These are phyloP conservation scores for Pachymerium ferrugineum DNA, from an alignment of 2,888 invertebrate genomes.

Conservation along the genomic window DNA sequence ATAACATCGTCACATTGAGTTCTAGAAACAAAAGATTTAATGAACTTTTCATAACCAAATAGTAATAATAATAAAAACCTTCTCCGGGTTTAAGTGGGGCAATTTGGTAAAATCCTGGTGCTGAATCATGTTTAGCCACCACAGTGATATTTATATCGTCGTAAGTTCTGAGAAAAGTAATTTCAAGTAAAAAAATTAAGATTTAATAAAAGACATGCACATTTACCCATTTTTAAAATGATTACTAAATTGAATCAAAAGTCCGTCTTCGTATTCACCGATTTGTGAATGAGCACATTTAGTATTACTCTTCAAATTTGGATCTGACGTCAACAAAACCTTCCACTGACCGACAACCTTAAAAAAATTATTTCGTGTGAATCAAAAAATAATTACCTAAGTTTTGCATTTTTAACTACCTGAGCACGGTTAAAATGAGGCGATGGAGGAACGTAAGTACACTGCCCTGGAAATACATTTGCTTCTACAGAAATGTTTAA, in stretches of 20 bases:
- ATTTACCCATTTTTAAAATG: background rate
- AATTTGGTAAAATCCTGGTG: background rate
- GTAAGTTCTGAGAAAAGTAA: background rate
- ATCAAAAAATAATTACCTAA: background rate
- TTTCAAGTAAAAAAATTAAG: background rate
- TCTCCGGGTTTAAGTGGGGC: background rate
- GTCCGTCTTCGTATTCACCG: background rate
- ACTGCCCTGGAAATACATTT: background rate
- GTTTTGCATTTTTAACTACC: background rate
- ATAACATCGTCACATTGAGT: background rate
- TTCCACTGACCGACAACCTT: background rate
- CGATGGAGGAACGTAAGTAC: background rate
- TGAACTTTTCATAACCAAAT: too few relatives aligned
- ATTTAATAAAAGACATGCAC: background rate
- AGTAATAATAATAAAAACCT: too few relatives aligned
- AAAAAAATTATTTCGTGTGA: too few relatives aligned
- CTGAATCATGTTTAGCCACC: background rate
- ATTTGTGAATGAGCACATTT: background rate
- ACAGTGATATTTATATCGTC: background rate
- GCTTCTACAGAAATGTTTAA: background rate
- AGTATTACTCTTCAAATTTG: background rate
- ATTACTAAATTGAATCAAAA: background rate
- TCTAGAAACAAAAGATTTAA: too few relatives aligned
- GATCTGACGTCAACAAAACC: background rate
- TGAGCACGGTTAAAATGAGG: background rate